A percentile compares a stretch with the other conserved stretches of the same genome.
Evolutionary conservation across 2,113 vertebrate genomes (phyloP).

Genomic region (Rostratula benghalensis): DNA sequence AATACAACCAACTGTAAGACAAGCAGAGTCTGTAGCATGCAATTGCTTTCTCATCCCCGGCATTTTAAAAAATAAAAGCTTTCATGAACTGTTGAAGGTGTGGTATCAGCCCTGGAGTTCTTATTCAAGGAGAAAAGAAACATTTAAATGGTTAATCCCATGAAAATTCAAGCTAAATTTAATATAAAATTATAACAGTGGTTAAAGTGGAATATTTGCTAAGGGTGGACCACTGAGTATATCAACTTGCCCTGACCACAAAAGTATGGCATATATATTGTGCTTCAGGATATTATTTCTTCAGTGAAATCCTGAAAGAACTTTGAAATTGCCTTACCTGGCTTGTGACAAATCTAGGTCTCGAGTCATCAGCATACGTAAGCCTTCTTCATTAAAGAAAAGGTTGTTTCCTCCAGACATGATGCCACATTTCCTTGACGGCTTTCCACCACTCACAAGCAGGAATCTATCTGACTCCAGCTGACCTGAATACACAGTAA

Average conservation of each 20-base stretch:
- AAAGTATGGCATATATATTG: neutral
- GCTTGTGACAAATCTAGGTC: conserved; percentile 95
- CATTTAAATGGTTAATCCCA: neutral
- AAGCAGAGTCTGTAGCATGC: neutral
- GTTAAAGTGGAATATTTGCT: neutral
- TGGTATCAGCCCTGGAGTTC: neutral
- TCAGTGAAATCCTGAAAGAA: neutral
- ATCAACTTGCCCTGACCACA: neutral
- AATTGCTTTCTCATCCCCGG: neutral
- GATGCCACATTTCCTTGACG: conserved; percentile 95
- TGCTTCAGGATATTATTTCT: neutral
- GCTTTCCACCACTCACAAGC: conserved; percentile 92
- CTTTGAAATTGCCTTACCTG: conserved; percentile 78
- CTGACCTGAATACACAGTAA: conserved; percentile 76
- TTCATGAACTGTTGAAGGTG: neutral
- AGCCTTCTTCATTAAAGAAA: conserved; percentile 95
- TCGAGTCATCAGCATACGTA: conserved; percentile 92
- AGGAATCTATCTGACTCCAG: conserved; percentile 88
- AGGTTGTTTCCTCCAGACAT: conserved; percentile 96
- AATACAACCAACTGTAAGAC: neutral
- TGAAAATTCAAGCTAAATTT: neutral
- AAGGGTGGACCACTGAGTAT: neutral
- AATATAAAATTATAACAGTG: neutral
- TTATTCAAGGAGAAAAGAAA: neutral
- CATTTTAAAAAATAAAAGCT: conserved; percentile 1